Evolutionary conservation across 2,888 invertebrate species (phyloP), one percentile per base, ranked within the genome.

Genomic region (Chesias legatella): DNA sequence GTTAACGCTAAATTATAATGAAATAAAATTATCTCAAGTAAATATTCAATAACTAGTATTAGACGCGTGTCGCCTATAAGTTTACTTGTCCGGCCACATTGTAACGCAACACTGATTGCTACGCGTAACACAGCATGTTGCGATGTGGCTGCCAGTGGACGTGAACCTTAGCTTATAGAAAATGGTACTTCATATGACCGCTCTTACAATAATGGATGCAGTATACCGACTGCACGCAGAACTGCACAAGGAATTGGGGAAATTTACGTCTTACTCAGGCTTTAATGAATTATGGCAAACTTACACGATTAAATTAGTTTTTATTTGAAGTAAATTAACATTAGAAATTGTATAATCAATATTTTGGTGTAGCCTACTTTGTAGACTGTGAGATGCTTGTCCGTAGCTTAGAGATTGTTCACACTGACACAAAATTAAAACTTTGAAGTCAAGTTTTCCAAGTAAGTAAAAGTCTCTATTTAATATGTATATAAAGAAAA

Each of bases 271-370:
- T 37, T 35, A 31, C 20, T 10, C 31, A 23, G 30, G 27, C 22
- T 32, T 26, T 45, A 32, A 34, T 29, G 21, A 23, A 35, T 40
- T 33, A 39, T 39, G 43, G 43, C 53, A 54, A 58, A 51, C 44
- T 25, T 42, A n/a, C 50, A 48, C 34, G 48, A 39, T 32, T 62
- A 61, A 67, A 67, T 68, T 67, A n/a, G n/a, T n/a, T n/a, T n/a
- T n/a, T n/a, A n/a, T n/a, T n/a, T n/a, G n/a, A n/a, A n/a, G n/a
- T n/a, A n/a, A n/a, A n/a, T n/a, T n/a, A n/a, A n/a, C n/a, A 65
- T 55, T 43, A 46, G 13, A 5, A 17, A 17, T 17, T 17, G 13
- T 17, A n/a, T n/a, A n/a, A n/a, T n/a, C 13, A 17, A 17, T 17
- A 17, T 3, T 17, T 17, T n/a, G n/a, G n/a, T n/a, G n/a, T n/a